These are phyloP conservation scores for Trichosurus vulpecula DNA, from an alignment of 2,797 vertebrate species.

Conservation along the genomic window DNA sequence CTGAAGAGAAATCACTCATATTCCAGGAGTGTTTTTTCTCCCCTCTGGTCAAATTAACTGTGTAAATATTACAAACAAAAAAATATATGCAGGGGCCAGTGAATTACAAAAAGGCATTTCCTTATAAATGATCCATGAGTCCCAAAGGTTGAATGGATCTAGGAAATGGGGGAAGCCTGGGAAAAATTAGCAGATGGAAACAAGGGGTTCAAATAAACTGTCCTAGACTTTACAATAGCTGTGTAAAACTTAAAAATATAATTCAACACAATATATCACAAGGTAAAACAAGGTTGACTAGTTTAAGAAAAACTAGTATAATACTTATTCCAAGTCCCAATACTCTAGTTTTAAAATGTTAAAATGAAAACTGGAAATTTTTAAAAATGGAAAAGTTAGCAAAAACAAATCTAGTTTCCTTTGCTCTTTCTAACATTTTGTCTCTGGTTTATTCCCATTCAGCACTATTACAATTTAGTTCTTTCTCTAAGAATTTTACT, in stretches of 20 bases:
- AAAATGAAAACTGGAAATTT: slow-evolving; percentile 37
- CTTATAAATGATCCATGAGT: slow-evolving; percentile 77
- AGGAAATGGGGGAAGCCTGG: slow-evolving; percentile 68
- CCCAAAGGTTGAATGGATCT: slow-evolving; percentile 68
- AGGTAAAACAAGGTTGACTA: not conserved
- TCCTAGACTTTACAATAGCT: slow-evolving; percentile 30
- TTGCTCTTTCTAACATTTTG: slow-evolving; percentile 35
- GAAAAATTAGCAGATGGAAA: slow-evolving; percentile 69
- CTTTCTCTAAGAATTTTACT: slow-evolving; percentile 40
- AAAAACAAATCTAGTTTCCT: slow-evolving; percentile 32
- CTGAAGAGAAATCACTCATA: slow-evolving; percentile 75
- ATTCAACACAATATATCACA: not conserved
- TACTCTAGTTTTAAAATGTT: slow-evolving; percentile 18
- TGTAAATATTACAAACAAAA: slow-evolving; percentile 78
- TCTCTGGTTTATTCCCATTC: not conserved
- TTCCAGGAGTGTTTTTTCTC: slow-evolving; percentile 73
- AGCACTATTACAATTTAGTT: slow-evolving; percentile 24
- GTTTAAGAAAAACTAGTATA: not conserved
- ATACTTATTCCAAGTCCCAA: not conserved
- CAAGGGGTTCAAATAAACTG: slow-evolving; percentile 54
- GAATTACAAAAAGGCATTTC: slow-evolving; percentile 74
- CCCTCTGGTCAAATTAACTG: slow-evolving; percentile 77
- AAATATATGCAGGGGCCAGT: slow-evolving; percentile 69
- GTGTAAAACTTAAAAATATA: not conserved
- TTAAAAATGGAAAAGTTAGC: not conserved